Base-by-base conservation (phyloP, 2,888 invertebrate species). In the Thecophora atra region DNA sequence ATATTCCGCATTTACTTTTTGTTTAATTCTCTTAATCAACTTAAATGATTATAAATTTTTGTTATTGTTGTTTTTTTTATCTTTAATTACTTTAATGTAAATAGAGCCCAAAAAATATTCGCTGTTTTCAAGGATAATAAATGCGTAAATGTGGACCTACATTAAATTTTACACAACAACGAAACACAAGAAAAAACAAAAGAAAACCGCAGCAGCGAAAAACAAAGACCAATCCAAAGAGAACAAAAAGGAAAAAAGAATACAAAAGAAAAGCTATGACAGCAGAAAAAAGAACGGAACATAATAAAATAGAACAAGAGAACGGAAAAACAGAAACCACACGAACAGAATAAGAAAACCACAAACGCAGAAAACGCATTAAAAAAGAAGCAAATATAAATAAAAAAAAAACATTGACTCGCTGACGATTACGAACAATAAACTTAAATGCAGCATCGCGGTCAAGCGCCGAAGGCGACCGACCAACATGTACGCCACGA, bases 101-200 rank as follows among this genome's bases (percentile, higher is more conserved):
- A 47, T 47, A 47, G 47, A 47, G 47, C n/a, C 47, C 1, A 37
- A 47, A n/a, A 17, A 47, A 47, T 47, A 17, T n/a, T 11, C 47
- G 47, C 13, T 17, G 47, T n/a, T 8, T 8, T 58, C 58, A 58
- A 58, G 58, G 58, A 58, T 58, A 28, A 58, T 24, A 58, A 58
- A 24, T 58, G 58, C 58, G 58, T 58, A 58, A 28, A 58, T 28
- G 58, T 24, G 47, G 47, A 47, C 47, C 85, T 85, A 85, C 84
- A 84, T 84, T 80, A 77, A 75, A 77, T 80, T 84, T 82, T 83
- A 83, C 79, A 44, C 64, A 72, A 69, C 52, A 60, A 30, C 62
- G 70, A 74, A 76, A 70, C 26, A 37, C 17, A 47, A 26, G 71
- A 67, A 42, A 65, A 52, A 21, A 65, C 5, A 24, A 58, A 58